A percentile compares a stretch with the other conserved stretches of the same genome.
Conservation (phyloP, 2,888 invertebrate species). For the Nymphalis polychloros region DNA sequence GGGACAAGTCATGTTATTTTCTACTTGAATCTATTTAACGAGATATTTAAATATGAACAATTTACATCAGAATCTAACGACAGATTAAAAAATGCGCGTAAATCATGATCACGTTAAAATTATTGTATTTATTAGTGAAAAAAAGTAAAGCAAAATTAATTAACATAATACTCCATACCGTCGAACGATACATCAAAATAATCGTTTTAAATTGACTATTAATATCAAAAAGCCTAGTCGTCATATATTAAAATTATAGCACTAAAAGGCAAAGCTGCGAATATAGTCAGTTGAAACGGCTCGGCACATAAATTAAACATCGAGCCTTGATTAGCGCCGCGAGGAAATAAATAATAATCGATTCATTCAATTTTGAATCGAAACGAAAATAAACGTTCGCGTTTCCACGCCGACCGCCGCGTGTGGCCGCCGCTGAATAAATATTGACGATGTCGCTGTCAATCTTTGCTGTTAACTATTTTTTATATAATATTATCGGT, state of each 20-base stretch:
- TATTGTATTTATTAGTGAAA: neutral
- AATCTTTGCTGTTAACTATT: neutral
- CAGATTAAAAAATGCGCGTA: no score
- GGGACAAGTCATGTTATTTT: slow-evolving; percentile 2
- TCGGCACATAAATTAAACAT: slow-evolving; percentile 60
- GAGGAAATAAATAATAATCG: slow-evolving; percentile 71
- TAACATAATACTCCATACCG: neutral
- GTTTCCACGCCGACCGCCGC: slow-evolving; percentile 19
- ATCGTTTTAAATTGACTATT: slow-evolving; percentile 9
- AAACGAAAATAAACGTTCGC: slow-evolving; percentile 34
- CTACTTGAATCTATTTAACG: slow-evolving; percentile 5
- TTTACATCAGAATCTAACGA: no score
- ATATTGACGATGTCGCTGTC: slow-evolving; percentile 4
- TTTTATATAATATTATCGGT: neutral
- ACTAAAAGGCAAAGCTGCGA: slow-evolving; percentile 19
- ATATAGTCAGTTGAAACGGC: slow-evolving; percentile 15
- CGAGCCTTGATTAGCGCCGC: slow-evolving; percentile 70
- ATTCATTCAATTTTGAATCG: slow-evolving; percentile 43
- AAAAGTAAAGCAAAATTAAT: neutral
- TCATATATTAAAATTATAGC: slow-evolving; percentile 17
- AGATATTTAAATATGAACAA: neutral
- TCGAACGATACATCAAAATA: slow-evolving; percentile 4
- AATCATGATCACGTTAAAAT: no score
- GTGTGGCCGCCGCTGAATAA: slow-evolving; percentile 21
- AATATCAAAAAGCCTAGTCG: slow-evolving; percentile 12